A percentile compares a stretch with the other conserved stretches of the same genome.
Conservation (phyloP, 2,797 vertebrate genomes). For the Semaprochilodus insignis region DNA sequence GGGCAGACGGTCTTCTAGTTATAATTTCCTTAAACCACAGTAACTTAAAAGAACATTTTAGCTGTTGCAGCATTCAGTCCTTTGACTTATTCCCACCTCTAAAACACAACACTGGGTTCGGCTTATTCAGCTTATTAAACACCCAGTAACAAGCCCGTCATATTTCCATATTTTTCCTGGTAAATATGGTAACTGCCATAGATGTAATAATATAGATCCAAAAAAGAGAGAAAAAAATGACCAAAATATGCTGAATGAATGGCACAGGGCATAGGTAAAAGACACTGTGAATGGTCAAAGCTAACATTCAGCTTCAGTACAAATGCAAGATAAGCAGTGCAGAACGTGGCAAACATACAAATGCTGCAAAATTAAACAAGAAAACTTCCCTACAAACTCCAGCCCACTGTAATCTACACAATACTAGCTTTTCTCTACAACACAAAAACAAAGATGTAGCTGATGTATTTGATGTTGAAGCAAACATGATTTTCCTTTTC, state of each 20-base stretch:
- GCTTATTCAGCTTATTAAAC: background rate
- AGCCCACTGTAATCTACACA: background rate
- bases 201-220: background rate
- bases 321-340: background rate
- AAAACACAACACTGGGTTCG: background rate
- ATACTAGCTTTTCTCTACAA: background rate
- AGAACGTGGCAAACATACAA: background rate
- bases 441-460: background rate
- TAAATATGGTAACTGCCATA: background rate
- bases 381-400: background rate
- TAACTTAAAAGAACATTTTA: background rate
- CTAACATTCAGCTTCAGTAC: background rate
- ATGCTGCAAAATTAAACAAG: background rate
- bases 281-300: background rate
- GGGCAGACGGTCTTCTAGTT: background rate
- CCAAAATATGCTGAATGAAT: background rate
- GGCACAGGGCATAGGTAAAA: background rate
- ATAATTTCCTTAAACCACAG: background rate
- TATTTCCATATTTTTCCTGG: background rate
- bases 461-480: background rate
- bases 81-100: background rate
- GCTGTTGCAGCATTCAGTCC: background rate
- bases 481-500: background rate
- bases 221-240: background rate
- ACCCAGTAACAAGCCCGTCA: background rate